Base-by-base conservation (phyloP, 2,797 vertebrate genomes). In the Amphiprion clarkii region DNA sequence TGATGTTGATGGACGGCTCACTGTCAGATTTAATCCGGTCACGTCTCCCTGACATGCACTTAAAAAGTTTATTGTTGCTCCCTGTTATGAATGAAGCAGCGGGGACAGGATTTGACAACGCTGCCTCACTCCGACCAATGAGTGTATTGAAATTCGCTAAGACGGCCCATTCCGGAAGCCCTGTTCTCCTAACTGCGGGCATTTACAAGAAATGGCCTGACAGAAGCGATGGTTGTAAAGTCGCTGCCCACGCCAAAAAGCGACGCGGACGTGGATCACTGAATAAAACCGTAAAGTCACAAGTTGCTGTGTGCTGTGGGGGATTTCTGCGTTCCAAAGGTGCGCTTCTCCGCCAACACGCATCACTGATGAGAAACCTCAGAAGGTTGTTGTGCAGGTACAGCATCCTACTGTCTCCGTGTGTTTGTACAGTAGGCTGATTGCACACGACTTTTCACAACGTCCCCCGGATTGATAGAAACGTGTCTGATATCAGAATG, bases 201-300 rank as follows among this genome's bases (percentile, higher is more conserved):
- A 82, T 96, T 97, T 97, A 96, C 96, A 93, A 97, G 97, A 98
- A 98, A 96, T 94, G 89, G 82, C 25, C 72, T 91, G 90, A 85
- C 75, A 67, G 10, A 19, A 46, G 1, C 8, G 9, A 21, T 48
- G 61, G 81, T 71, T 86, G 76, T 84, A 42, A 71, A 84, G 3
- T 3, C 2, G 13, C 82, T 84, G 73, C 90, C 89, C 87, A 90
- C 90, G 88, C 85, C 4, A 46, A 48, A 60, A 59, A 52, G 61
- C 56, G 13, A 25, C 61, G 48, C 23, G 33, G 72, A 71, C 58
- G 68, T 8, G 53, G 59, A 23, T 79, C 33, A 23, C 23, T 59
- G 61, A 85, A 72, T 31, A 69, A 77, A 80, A 71, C 4, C 39
- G 79, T 69, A 78, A 69, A 87, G 81, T 90, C 90, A 92, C 89